Evolutionary conservation across 2,113 vertebrate species (phyloP), one percentile per base, ranked within the genome.

Genomic region (Ranitomeya variabilis): DNA sequence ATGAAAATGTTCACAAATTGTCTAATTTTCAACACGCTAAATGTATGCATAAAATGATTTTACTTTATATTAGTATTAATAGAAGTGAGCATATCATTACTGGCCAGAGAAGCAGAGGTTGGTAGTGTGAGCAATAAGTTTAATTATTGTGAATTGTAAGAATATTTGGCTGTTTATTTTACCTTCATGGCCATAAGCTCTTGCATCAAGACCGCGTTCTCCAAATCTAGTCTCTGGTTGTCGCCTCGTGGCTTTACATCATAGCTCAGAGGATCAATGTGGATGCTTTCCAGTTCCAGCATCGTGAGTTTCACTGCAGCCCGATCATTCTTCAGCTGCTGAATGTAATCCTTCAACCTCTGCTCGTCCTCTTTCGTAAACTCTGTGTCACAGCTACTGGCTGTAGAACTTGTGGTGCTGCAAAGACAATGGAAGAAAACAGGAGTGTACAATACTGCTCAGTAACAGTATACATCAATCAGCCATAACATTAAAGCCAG

Each of bases 181-280:
- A 97, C 97, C 97, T 97, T 97, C 96, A 97, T 97, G 91, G 97
- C 96, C 97, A 97, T 97, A 81, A 97, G 96, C 89, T 97, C 97
- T 90, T 97, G 97, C 97, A 97, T 97, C 87, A 97, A 93, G 69
- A 97, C 97, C 0, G 97, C 97, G 7, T 97, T 97, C 92, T 97
- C 97, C 86, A 97, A 93, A 90, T 97, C 96, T 31, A 97, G 95
- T 78, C 96, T 91, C 90, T 97, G 96, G 78, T 94, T 95, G 92
- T 97, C 97, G 21, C 95, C 96, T 13, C 95, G 94, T 19, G 97
- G 95, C 91, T 96, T 97, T 90, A 95, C 92, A 0, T 97, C 96
- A 8, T 94, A 96, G 91, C 95, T 97, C 64, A 97, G 95, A 0
- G 96, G 95, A 90, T 97, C 96, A 12, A 97, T 95, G 92, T 97